These are phyloP conservation scores for Pogonomyrmex barbatus DNA, from an alignment of 1,140 invertebrate species.

Conservation along the genomic window DNA sequence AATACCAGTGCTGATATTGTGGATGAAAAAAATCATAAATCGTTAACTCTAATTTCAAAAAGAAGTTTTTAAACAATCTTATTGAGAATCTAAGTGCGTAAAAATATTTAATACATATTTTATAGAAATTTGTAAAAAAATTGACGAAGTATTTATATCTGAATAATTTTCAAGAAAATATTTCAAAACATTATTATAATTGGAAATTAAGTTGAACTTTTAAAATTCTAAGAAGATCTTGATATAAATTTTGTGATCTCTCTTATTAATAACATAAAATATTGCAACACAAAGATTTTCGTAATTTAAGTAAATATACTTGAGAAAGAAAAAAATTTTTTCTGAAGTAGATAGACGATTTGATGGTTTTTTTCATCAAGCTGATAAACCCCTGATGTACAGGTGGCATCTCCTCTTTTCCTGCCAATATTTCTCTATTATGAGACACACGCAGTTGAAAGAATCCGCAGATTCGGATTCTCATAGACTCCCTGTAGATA, in stretches of 20 bases:
- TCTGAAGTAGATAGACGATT: background rate
- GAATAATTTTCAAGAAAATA: background rate
- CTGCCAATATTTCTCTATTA: background rate
- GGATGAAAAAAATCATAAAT: slow-evolving; percentile 13
- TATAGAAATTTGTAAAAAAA: background rate
- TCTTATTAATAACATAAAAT: background rate
- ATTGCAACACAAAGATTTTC: background rate
- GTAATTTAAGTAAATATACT: background rate
- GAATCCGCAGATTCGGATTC: slow-evolving; percentile 5
- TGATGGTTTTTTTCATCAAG: slow-evolving; percentile 24
- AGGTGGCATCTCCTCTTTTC: background rate
- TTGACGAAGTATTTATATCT: background rate
- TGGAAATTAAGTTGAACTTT: background rate
- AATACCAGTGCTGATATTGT: slow-evolving; percentile 25
- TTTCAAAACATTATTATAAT: background rate
- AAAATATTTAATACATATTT: background rate
- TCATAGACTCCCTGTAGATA: slow-evolving; percentile 46
- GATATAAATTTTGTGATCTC: background rate
- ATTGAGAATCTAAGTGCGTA: background rate
- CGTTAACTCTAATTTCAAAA: background rate
- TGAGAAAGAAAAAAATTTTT: background rate
- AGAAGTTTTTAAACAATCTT: background rate
- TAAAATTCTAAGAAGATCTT: background rate
- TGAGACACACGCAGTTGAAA: slow-evolving; percentile 9
- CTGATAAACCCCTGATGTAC: slow-evolving; percentile 22